Evolutionary conservation across 2,888 invertebrate species (phyloP).

Genomic region (Mechanitis messenoides): DNA sequence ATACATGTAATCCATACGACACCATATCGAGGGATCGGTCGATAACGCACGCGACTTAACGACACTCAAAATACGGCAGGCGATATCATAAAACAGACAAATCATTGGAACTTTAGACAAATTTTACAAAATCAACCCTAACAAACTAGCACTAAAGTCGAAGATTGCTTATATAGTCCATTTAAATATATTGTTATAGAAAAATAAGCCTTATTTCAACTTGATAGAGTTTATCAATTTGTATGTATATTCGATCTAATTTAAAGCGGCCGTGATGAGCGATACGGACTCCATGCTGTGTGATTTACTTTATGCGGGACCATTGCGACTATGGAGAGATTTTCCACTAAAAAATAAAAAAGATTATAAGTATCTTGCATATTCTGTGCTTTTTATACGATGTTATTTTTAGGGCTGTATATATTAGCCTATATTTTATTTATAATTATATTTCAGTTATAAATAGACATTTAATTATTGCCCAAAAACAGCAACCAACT

Average conservation of each 20-base stretch:
- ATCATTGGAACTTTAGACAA: slow-evolving; percentile 41
- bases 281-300: slow-evolving; percentile 54
- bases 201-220: slow-evolving; percentile 5
- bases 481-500: no score
- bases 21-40: slow-evolving; percentile 17
- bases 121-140: slow-evolving; percentile 19
- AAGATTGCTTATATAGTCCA: background rate
- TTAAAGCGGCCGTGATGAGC: slow-evolving; percentile 50
- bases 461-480: no score
- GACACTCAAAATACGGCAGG: slow-evolving; percentile 26
- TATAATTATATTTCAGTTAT: background rate
- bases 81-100: slow-evolving; percentile 50
- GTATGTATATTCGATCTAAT: slow-evolving; percentile 49
- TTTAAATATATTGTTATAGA: background rate
- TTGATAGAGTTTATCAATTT: background rate
- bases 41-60: slow-evolving; percentile 25
- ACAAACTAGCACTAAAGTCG: background rate
- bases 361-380: background rate
- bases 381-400: background rate
- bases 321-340: slow-evolving; percentile 5
- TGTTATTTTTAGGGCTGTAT: background rate
- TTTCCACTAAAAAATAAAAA: slow-evolving; percentile 5
- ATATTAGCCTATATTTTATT: slow-evolving; percentile 2
- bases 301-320: slow-evolving; percentile 50
- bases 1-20: slow-evolving; percentile 7